Evolutionary conservation across 2,888 invertebrate species (phyloP).

Genomic region (Macrophya alboannulata): DNA sequence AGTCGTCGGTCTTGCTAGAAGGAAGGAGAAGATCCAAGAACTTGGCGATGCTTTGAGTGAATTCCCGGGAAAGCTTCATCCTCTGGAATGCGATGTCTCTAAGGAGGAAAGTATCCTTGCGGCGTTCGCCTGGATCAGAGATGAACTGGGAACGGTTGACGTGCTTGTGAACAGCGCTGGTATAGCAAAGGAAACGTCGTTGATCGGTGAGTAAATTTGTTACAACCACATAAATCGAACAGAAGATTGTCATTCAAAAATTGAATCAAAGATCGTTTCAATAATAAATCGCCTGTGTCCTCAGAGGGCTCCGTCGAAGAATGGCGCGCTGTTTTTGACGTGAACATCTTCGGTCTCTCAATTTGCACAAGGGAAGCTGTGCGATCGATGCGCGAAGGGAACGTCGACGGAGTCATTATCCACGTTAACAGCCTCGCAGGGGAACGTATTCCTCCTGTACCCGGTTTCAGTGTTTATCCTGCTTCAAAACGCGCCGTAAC

Average conservation of each 20-base stretch:
- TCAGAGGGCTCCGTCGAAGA: constrained; percentile 74
- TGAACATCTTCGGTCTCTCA: constrained; percentile 83
- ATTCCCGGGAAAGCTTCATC: constrained; percentile 74
- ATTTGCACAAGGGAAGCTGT: constrained; percentile 83
- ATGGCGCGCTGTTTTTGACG: constrained; percentile 79
- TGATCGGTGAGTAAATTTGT: constrained; percentile 68
- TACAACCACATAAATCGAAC: too few relatives aligned
- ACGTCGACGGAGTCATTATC: constrained; percentile 83
- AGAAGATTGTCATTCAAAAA: too few relatives aligned
- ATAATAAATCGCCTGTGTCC: constrained; percentile 17
- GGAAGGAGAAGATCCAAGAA: constrained; percentile 78
- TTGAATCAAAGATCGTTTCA: background rate
- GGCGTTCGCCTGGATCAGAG: constrained; percentile 70
- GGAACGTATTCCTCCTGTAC: constrained; percentile 80
- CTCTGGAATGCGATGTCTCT: constrained; percentile 71
- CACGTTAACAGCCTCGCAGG: constrained; percentile 83
- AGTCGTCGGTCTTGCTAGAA: constrained; percentile 78
- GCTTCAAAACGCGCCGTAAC: constrained; percentile 84
- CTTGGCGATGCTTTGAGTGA: constrained; percentile 66
- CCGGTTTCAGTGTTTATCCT: constrained; percentile 82
- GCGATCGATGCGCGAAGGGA: constrained; percentile 81
- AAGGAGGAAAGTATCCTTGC: constrained; percentile 69
- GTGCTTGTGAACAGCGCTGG: constrained; percentile 81
- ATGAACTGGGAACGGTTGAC: constrained; percentile 78
- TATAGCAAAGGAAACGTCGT: constrained; percentile 74